phyloP scores from a whole-genome alignment of 2,797 vertebrate genomes.

The Valencia hispanica region DNA sequence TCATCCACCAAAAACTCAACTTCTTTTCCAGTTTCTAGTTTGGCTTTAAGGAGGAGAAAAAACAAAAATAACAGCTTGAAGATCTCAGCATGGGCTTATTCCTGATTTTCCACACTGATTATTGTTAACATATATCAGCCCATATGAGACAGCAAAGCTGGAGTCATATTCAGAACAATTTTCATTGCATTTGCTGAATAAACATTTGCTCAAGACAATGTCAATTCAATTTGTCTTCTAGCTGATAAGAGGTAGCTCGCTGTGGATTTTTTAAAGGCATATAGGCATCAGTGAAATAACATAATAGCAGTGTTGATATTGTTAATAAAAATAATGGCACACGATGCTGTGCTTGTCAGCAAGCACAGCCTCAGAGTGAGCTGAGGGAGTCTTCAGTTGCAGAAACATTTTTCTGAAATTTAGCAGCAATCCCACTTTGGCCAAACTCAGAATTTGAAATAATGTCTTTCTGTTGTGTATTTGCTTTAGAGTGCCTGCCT shows the following conservation, averaged over 20 bases:
- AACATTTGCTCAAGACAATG: constrained; percentile 75
- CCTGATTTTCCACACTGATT: constrained; percentile 76
- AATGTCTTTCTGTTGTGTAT: constrained; percentile 49
- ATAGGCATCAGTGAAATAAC: constrained; percentile 70
- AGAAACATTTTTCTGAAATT: constrained; percentile 52
- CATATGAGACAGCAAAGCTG: constrained; percentile 72
- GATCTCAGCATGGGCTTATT: constrained; percentile 65
- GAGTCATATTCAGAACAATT: constrained; percentile 75
- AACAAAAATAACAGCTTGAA: constrained; percentile 37
- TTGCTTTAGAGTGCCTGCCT: constrained; percentile 52
- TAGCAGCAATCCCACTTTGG: constrained; percentile 57
- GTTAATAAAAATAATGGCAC: constrained; percentile 69
- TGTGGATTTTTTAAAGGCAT: constrained; percentile 58
- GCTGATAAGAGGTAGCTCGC: constrained; percentile 72
- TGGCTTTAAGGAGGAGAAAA: constrained; percentile 52
- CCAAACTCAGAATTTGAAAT: constrained; percentile 53
- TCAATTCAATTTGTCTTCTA: constrained; percentile 74
- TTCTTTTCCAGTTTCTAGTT: constrained; percentile 50
- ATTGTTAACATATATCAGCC: constrained; percentile 68
- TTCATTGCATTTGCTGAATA: constrained; percentile 76
- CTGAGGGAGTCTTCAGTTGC: constrained; percentile 70
- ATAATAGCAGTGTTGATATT: constrained; percentile 70
- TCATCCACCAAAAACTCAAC: constrained; percentile 68
- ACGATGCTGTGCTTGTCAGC: constrained; percentile 53
- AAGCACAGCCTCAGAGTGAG: constrained; percentile 43